Conservation (phyloP, 2,797 vertebrate genomes). For the Danionella dracula region DNA sequence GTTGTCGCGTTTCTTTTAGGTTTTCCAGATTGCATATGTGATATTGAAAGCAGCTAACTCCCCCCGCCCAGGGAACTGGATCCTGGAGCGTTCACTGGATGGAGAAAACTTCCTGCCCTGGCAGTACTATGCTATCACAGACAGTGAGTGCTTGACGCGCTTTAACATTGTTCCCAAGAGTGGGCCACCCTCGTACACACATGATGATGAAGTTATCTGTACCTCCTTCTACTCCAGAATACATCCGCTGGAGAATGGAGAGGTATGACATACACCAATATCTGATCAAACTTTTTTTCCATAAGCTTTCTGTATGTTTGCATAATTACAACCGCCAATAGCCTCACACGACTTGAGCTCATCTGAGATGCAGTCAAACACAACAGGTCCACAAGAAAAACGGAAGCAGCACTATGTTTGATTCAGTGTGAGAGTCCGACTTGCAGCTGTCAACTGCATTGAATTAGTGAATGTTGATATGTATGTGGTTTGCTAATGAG, state of each 20-base stretch:
- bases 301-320: background rate
- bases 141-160: constrained; percentile 87
- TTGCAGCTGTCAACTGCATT: background rate
- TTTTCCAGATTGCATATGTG: constrained; percentile 94
- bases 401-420: too few species aligned
- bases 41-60: constrained; percentile 95
- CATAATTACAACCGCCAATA: background rate
- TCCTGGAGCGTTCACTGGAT: constrained; percentile 88
- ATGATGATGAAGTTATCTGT: constrained; percentile 94
- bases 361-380: too few species aligned
- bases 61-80: constrained; percentile 91
- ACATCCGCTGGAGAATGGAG: constrained; percentile 93
- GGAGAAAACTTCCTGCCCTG: constrained; percentile 81
- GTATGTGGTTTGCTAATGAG: constrained; percentile 69
- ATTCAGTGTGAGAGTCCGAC: constrained; percentile 16
- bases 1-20: constrained; percentile 55
- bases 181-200: constrained; percentile 82
- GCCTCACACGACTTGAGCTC: too few species aligned
- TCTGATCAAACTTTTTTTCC: background rate
- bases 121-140: constrained; percentile 94
- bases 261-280: constrained; percentile 71
- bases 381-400: too few species aligned
- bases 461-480: constrained; percentile 52
- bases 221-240: constrained; percentile 96
- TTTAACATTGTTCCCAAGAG: constrained; percentile 83